phyloP scores from a whole-genome alignment of 1,140 invertebrate genomes.

The Drusus annulatus region DNA sequence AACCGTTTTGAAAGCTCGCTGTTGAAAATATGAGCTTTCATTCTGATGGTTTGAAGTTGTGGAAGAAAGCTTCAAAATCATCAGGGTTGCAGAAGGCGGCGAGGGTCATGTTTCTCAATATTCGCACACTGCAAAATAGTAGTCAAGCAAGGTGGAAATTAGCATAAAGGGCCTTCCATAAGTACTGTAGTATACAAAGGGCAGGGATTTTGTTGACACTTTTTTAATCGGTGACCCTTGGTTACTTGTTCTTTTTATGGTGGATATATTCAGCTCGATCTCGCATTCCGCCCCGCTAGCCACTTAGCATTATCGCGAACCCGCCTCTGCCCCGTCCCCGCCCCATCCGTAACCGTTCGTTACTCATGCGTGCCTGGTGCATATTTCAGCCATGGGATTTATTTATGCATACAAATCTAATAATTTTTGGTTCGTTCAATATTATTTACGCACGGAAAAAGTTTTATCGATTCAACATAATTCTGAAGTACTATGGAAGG shows the following conservation, averaged over 20 bases:
- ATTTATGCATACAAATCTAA: background rate
- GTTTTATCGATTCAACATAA: too few relatives aligned
- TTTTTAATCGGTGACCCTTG: background rate
- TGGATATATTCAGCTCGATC: background rate
- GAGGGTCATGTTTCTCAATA: background rate
- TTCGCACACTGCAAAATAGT: background rate
- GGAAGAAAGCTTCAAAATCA: constrained; percentile 39
- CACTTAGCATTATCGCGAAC: constrained; percentile 20
- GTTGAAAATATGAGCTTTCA: constrained; percentile 30
- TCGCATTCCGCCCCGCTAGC: constrained; percentile 17
- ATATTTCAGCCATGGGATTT: constrained; percentile 8
- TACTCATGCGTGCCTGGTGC: constrained; percentile 19
- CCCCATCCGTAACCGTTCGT: background rate
- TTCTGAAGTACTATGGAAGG: too few relatives aligned
- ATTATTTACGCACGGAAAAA: too few relatives aligned
- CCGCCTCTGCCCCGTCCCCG: constrained; percentile 3
- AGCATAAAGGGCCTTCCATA: background rate
- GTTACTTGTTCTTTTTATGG: constrained; percentile 13
- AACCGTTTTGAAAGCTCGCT: constrained; percentile 9
- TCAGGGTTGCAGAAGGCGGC: constrained; percentile 13
- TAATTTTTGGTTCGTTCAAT: too few relatives aligned
- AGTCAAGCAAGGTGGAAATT: background rate
- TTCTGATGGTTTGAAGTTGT: constrained; percentile 22
- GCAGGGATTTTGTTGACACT: background rate
- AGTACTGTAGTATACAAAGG: background rate